Conservation (phyloP, 2,888 invertebrate genomes). For the Rhagonycha fulva region DNA sequence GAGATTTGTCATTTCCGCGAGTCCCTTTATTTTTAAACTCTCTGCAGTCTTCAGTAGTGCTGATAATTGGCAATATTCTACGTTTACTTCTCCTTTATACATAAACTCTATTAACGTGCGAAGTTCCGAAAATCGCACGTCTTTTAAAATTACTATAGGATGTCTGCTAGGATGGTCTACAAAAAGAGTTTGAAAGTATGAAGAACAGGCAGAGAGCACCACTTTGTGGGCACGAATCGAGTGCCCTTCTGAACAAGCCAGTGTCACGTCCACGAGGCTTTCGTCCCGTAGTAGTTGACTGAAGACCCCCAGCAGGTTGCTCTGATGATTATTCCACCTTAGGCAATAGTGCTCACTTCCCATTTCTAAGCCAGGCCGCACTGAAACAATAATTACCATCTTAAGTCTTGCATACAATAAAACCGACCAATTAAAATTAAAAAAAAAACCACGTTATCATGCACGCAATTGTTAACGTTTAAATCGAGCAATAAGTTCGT, state of each 20-base stretch:
- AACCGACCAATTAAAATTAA: background rate
- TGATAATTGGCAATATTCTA: slow-evolving; percentile 90
- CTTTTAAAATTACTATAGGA: slow-evolving; percentile 92
- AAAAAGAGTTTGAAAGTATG: slow-evolving; percentile 92
- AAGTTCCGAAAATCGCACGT: slow-evolving; percentile 89
- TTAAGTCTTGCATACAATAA: background rate
- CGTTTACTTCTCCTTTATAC: slow-evolving; percentile 96
- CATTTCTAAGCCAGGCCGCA: slow-evolving; percentile 92
- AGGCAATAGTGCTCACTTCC: slow-evolving; percentile 98
- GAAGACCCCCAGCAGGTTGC: slow-evolving; percentile 96
- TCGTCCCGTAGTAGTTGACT: slow-evolving; percentile 95
- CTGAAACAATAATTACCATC: slow-evolving; percentile 56
- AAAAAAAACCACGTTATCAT: background rate
- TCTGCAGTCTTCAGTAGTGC: slow-evolving; percentile 90
- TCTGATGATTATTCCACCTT: slow-evolving; percentile 99
- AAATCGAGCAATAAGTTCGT: background rate
- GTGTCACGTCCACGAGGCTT: slow-evolving; percentile 94
- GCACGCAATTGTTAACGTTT: background rate
- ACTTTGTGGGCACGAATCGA: slow-evolving; percentile 93
- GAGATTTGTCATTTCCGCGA: slow-evolving; percentile 90
- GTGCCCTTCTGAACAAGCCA: slow-evolving; percentile 94
- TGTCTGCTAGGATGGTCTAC: slow-evolving; percentile 91
- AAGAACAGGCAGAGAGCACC: slow-evolving; percentile 93
- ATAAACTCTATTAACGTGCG: slow-evolving; percentile 93
- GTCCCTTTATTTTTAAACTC: slow-evolving; percentile 89